Evolutionary conservation across 1,140 invertebrate genomes (phyloP).

Genomic region (Antheraea mylitta): DNA sequence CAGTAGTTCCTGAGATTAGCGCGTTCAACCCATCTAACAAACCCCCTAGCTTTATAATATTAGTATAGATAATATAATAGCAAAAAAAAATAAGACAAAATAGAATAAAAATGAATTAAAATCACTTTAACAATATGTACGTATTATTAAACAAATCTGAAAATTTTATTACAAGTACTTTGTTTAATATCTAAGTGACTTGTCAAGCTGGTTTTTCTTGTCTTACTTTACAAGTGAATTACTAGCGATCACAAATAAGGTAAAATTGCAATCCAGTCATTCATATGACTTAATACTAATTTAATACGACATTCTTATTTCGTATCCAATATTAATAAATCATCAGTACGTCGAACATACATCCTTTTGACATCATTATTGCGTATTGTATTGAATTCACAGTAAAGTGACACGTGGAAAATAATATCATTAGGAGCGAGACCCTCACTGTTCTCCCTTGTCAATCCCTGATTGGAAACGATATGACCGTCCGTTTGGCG

Average conservation of each 20-base stretch:
- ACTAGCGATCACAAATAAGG: neutral
- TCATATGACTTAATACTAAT: neutral
- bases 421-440: conserved; percentile 35
- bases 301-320: neutral
- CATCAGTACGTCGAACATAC: neutral
- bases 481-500: conserved; percentile 21
- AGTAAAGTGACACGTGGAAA: conserved; percentile 26
- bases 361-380: conserved; percentile 4
- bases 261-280: conserved; percentile 9
- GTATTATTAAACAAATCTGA: neutral
- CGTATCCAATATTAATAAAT: neutral
- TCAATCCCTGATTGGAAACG: conserved; percentile 56
- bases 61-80: too few relatives aligned
- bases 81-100: too few relatives aligned
- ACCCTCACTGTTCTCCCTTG: conserved; percentile 32
- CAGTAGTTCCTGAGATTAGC: too few relatives aligned
- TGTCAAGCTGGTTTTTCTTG: neutral
- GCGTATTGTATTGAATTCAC: neutral
- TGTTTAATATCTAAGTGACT: neutral
- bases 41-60: too few relatives aligned
- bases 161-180: neutral
- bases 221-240: neutral
- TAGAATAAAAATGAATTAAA: too few relatives aligned
- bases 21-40: too few relatives aligned
- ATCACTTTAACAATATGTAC: too few relatives aligned